A percentile compares a stretch with the other conserved stretches of the same genome.
Conservation (phyloP, 2,113 vertebrate species). For the Pleuronectes platessa region DNA sequence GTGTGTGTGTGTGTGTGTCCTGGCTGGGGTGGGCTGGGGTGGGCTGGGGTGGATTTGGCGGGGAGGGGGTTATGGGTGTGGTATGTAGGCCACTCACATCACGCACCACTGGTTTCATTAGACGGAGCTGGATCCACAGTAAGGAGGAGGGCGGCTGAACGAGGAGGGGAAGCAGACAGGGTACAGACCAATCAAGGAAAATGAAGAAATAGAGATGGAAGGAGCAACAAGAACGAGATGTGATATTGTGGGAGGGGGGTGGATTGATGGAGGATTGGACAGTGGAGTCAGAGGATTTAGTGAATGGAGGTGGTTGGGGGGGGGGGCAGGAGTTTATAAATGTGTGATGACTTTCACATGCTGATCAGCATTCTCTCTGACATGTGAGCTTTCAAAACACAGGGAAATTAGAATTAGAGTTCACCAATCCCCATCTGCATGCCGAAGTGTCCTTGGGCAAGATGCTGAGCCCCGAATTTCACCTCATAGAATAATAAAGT, state of each 20-base stretch:
- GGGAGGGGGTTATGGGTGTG: constrained; percentile 20
- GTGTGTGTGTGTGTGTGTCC: constrained; percentile 19
- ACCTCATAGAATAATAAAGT: too few relatives aligned
- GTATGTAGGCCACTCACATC: constrained; percentile 76
- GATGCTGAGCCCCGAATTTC: too few relatives aligned
- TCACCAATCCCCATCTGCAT: too few relatives aligned
- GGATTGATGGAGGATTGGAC: not conserved
- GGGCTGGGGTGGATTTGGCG: not conserved
- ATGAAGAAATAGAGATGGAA: constrained; percentile 15
- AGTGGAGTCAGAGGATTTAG: constrained; percentile 8
- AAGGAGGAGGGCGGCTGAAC: constrained; percentile 14
- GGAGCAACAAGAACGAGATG: constrained; percentile 25
- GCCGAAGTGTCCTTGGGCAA: too few relatives aligned
- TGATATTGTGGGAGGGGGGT: constrained; percentile 14
- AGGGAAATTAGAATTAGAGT: too few relatives aligned
- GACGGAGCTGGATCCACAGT: constrained; percentile 27
- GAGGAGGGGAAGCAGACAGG: not conserved
- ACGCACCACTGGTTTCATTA: constrained; percentile 64
- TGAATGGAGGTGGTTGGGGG: not conserved
- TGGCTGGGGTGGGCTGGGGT: constrained; percentile 7
- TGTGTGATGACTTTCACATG: constrained; percentile 31
- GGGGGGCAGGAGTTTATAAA: not conserved
- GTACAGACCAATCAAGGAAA: constrained; percentile 39
- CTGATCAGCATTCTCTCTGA: constrained; percentile 14
- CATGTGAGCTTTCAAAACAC: not conserved